Evolutionary conservation across 1,140 invertebrate genomes (phyloP), one percentile per base, ranked within the genome.

Genomic region (Bombus sylvicola): DNA sequence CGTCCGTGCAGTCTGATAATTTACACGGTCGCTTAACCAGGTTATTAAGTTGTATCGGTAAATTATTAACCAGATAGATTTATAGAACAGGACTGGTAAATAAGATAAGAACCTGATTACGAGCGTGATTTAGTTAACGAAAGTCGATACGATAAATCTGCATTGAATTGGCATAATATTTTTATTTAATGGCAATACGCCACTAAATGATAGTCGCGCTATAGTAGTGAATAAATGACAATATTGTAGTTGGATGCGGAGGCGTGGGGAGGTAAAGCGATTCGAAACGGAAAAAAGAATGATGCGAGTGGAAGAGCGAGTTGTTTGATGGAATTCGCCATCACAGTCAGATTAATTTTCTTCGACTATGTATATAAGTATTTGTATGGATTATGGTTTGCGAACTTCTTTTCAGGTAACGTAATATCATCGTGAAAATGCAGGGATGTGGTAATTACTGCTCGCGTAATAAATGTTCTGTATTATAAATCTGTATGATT

Each of bases 1-100:
- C 94, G 90, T 1, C 93, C 91, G 80, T 95, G 94, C 68, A 95
- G 88, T 89, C 94, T 95, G 83, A 59, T 59, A 72, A 76, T 76
- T 76, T 76, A 76, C 53, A 76, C 53, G 53, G 25, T 53, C n/a
- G 43, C 73, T 75, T 53, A 53, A 75, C 73, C 18, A 75, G 43
- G 22, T 75, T 75, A 43, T 53, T 47, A 75, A 47, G 31, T 75
- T 34, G 72, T 73, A 75, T 47, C n/a, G 43, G 34, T 22, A 53
- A 75, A 53, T 74, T 75, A 53, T 53, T 34, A 53, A 75, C n/a
- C 28, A 34, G 41, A 43, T 31, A 73, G 71, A 73, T 73, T 73
- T 73, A 15, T 43, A 53, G 73, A 75, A 53, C 43, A n/a, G 28
- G 31, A 13, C 15, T 31, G 71, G n/a, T 34, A 53, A 34, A 25